Evolutionary conservation across 2,797 vertebrate genomes (phyloP).

Genomic region (Megalops cyprinoides): DNA sequence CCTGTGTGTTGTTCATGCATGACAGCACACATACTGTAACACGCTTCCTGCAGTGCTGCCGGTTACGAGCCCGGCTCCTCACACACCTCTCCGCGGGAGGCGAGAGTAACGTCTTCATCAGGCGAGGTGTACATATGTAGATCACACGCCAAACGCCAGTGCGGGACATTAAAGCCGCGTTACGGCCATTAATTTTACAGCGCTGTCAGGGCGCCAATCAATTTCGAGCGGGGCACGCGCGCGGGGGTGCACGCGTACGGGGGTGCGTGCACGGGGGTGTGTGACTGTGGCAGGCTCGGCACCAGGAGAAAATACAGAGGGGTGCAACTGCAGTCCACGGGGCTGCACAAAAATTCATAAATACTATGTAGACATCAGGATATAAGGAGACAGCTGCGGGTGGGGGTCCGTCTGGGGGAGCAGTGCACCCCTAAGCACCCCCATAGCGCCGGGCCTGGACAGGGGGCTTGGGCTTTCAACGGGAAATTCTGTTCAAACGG

Average conservation of each 20-base stretch:
- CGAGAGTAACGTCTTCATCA: background rate
- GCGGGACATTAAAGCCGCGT: constrained; percentile 56
- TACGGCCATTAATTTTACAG: constrained; percentile 53
- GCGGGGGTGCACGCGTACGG: background rate
- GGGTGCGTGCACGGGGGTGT: too few species aligned
- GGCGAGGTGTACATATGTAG: background rate
- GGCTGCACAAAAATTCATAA: too few species aligned
- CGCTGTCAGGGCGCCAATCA: constrained; percentile 57
- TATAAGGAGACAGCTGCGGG: too few species aligned
- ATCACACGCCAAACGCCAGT: constrained; percentile 40
- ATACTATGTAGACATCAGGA: too few species aligned
- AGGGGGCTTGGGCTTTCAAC: background rate
- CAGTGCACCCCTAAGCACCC: background rate
- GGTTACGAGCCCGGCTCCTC: too few species aligned
- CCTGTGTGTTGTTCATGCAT: too few species aligned
- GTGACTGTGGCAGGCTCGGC: too few species aligned
- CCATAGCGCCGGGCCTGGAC: background rate
- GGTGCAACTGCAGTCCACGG: too few species aligned
- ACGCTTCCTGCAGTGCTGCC: too few species aligned
- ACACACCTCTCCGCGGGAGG: background rate
- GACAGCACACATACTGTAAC: too few species aligned
- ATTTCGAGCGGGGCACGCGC: constrained; percentile 51
- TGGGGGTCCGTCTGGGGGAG: too few species aligned
- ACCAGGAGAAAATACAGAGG: too few species aligned
- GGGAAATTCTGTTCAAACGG: background rate